These are phyloP conservation scores for Eurytoma californica DNA, from an alignment of 2,888 invertebrate genomes.

Conservation along the genomic window DNA sequence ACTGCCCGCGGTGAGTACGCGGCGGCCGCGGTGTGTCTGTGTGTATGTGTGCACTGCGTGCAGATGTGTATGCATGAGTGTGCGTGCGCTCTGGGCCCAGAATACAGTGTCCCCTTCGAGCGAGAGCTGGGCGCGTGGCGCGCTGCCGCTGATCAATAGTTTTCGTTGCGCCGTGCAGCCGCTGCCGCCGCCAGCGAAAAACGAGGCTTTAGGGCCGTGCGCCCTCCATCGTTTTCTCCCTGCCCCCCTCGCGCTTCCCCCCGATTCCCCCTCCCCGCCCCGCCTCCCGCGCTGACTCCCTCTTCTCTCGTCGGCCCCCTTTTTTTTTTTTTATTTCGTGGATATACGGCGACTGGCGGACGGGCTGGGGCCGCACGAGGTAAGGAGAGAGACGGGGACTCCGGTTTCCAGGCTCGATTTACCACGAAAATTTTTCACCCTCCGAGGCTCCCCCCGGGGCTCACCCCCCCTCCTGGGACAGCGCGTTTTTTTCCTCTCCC, in stretches of 20 bases:
- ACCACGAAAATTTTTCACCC: conserved; percentile 35
- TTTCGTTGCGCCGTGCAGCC: conserved; percentile 49
- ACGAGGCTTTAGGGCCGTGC: conserved; percentile 55
- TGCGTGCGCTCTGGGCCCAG: conserved; percentile 38
- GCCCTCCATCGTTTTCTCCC: conserved; percentile 45
- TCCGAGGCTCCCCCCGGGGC: neutral
- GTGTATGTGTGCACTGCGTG: too few relatives aligned
- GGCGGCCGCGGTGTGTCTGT: neutral
- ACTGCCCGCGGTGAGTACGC: neutral
- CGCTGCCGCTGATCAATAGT: conserved; percentile 53
- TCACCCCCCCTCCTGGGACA: conserved; percentile 5
- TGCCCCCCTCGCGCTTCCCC: conserved; percentile 10
- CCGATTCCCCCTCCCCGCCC: conserved; percentile 5
- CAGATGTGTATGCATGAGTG: too few relatives aligned
- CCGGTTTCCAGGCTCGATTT: conserved; percentile 20
- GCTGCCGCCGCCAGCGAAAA: conserved; percentile 15
- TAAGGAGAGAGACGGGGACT: conserved; percentile 4
- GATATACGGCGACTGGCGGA: neutral
- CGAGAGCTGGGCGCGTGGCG: conserved; percentile 33
- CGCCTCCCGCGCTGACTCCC: neutral
- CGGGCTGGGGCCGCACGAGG: conserved; percentile 30
- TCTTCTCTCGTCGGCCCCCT: conserved; percentile 34
- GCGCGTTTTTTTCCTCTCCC: neutral
- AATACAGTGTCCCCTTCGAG: conserved; percentile 33
- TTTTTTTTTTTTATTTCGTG: conserved; percentile 37